Evolutionary conservation across 2,888 invertebrate genomes (phyloP).

Genomic region (Camponotus fellah): DNA sequence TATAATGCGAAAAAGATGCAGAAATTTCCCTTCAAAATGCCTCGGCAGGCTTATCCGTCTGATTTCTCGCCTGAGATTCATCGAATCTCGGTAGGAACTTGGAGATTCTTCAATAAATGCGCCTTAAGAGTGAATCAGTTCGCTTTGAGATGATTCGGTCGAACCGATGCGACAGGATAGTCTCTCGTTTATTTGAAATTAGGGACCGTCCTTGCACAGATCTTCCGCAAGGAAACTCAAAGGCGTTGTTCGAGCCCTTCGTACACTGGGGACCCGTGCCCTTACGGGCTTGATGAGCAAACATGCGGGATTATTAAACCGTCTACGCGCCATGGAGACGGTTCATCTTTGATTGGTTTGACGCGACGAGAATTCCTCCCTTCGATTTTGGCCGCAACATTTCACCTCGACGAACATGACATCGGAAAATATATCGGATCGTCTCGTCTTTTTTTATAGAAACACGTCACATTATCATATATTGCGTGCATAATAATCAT

Average conservation of each 20-base stretch:
- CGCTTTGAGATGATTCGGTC: conserved; percentile 23
- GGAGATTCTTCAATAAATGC: conserved; percentile 28
- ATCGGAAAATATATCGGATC: neutral
- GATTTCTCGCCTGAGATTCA: neutral
- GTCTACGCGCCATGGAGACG: conserved; percentile 73
- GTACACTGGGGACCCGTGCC: conserved; percentile 50
- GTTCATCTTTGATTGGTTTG: conserved; percentile 82
- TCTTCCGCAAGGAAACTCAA: conserved; percentile 76
- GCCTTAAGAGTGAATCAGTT: neutral
- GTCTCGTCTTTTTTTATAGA: conserved; percentile 20
- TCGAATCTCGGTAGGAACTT: conserved; percentile 14
- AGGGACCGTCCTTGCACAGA: conserved; percentile 63
- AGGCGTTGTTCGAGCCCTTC: conserved; percentile 76
- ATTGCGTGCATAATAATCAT: conserved; percentile 14
- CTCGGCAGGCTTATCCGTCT: neutral
- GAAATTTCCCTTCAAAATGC: neutral
- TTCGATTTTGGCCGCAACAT: conserved; percentile 54
- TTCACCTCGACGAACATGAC: neutral
- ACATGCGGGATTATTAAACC: conserved; percentile 83
- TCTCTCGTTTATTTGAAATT: conserved; percentile 78
- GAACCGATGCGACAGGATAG: conserved; percentile 21
- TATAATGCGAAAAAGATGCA: neutral
- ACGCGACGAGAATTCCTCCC: conserved; percentile 78
- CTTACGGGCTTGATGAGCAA: conserved; percentile 73
- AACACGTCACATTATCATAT: neutral